Evolutionary conservation across 2,113 vertebrate species (phyloP).

Genomic region (Phaethornis superciliosus): DNA sequence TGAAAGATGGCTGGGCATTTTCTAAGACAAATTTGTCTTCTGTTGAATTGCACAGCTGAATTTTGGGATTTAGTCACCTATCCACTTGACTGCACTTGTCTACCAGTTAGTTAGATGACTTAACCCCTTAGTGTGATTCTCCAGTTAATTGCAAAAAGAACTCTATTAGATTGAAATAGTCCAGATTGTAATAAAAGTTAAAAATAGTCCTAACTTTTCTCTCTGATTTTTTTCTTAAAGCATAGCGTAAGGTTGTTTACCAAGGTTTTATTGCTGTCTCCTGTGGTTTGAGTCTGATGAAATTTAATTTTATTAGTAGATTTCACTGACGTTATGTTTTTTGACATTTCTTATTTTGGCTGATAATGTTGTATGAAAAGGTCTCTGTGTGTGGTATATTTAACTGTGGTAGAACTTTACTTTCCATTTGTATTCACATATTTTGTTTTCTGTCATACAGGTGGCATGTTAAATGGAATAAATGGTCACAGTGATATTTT

Average conservation of each 20-base stretch:
- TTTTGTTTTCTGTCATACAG: slow-evolving; percentile 36
- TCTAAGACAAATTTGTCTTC: background rate
- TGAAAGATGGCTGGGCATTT: slow-evolving; percentile 9
- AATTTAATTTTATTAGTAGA: slow-evolving; percentile 30
- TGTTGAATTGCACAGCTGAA: background rate
- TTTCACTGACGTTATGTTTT: slow-evolving; percentile 41
- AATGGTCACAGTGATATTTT: slow-evolving; percentile 43
- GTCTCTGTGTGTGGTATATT: slow-evolving; percentile 31
- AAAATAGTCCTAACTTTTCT: background rate
- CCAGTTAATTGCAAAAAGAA: background rate
- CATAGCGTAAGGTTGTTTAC: background rate
- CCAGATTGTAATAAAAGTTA: background rate
- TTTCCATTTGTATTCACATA: slow-evolving; percentile 34
- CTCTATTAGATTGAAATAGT: background rate
- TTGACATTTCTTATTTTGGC: slow-evolving; percentile 48
- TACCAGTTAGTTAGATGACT: background rate
- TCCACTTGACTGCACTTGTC: background rate
- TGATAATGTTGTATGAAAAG: slow-evolving; percentile 32
- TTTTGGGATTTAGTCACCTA: background rate
- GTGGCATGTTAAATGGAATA: slow-evolving; percentile 31
- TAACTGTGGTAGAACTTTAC: background rate
- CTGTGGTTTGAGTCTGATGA: background rate
- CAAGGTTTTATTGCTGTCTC: slow-evolving; percentile 35
- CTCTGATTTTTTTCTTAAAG: background rate
- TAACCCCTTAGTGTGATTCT: background rate